Conservation (phyloP, 2,888 invertebrate species). For the Orchestes rusci region DNA sequence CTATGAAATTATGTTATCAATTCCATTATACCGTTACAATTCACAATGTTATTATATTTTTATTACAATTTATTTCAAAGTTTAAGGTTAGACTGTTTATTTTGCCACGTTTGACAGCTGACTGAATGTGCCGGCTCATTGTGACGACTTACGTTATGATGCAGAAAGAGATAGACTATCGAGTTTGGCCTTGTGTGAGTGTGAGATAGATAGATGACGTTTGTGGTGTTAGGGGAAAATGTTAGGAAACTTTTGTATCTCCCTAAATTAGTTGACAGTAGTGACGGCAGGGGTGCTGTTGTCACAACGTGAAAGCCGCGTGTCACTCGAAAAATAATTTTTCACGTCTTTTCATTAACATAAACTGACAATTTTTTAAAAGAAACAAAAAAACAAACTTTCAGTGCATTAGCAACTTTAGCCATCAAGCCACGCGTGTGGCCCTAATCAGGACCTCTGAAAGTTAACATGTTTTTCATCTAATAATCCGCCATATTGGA, state of each 20-base stretch:
- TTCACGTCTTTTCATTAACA: slow-evolving; percentile 40
- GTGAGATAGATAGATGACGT: no score
- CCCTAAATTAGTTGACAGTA: not conserved
- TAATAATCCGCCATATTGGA: slow-evolving; percentile 46
- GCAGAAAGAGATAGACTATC: not conserved
- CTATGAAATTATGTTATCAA: not conserved
- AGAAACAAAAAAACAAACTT: slow-evolving; percentile 15
- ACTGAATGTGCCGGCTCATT: slow-evolving; percentile 10
- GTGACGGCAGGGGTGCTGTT: slow-evolving; percentile 38
- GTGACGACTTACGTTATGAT: not conserved
- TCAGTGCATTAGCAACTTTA: slow-evolving; percentile 10
- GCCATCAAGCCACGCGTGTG: slow-evolving; percentile 27
- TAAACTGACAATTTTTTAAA: slow-evolving; percentile 40
- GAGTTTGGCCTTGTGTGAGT: no score
- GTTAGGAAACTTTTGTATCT: not conserved
- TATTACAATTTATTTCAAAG: no score
- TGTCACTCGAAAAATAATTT: slow-evolving; percentile 44
- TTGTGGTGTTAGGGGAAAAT: no score
- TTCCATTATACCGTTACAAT: no score
- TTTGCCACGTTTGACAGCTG: slow-evolving; percentile 29
- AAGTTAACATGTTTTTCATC: slow-evolving; percentile 37
- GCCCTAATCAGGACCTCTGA: slow-evolving; percentile 16
- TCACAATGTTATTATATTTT: slow-evolving; percentile 15
- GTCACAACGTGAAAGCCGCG: slow-evolving; percentile 47
- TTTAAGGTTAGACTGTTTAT: slow-evolving; percentile 31